Conservation (phyloP, 1,140 invertebrate genomes). For the Atta texana region DNA sequence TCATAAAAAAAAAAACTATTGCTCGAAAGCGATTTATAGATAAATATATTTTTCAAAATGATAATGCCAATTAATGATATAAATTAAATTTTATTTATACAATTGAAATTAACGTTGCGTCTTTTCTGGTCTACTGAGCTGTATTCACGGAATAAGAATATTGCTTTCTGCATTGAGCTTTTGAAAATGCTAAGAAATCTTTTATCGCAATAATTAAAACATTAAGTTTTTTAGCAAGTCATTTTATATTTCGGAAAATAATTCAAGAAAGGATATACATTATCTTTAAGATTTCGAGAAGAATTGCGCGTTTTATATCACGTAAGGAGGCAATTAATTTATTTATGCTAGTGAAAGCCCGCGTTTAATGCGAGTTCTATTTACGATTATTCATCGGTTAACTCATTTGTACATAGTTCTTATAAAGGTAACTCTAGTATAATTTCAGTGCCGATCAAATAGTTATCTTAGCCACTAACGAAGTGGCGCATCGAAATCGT, state of each 20-base stretch:
- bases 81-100: slow-evolving; percentile 25
- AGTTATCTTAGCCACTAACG: slow-evolving; percentile 6
- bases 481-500: background rate
- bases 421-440: slow-evolving; percentile 26
- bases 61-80: background rate
- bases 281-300: slow-evolving; percentile 23
- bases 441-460: slow-evolving; percentile 31
- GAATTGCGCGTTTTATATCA: background rate
- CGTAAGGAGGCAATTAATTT: slow-evolving; percentile 9
- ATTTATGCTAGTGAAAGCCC: slow-evolving; percentile 18
- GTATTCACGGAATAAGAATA: background rate
- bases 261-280: slow-evolving; percentile 3
- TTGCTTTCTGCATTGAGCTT: background rate
- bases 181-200: background rate
- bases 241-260: slow-evolving; percentile 20
- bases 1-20: background rate
- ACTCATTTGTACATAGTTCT: slow-evolving; percentile 49
- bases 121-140: background rate
- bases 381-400: slow-evolving; percentile 20
- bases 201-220: background rate
- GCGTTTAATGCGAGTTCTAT: slow-evolving; percentile 21
- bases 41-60: background rate
- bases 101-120: background rate
- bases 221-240: background rate
- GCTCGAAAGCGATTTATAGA: background rate